Percentiles rank a stretch among this genome's conserved stretches.
Evolutionary conservation across 2,113 vertebrate genomes (phyloP).

Genomic region (Arvicanthis niloticus): DNA sequence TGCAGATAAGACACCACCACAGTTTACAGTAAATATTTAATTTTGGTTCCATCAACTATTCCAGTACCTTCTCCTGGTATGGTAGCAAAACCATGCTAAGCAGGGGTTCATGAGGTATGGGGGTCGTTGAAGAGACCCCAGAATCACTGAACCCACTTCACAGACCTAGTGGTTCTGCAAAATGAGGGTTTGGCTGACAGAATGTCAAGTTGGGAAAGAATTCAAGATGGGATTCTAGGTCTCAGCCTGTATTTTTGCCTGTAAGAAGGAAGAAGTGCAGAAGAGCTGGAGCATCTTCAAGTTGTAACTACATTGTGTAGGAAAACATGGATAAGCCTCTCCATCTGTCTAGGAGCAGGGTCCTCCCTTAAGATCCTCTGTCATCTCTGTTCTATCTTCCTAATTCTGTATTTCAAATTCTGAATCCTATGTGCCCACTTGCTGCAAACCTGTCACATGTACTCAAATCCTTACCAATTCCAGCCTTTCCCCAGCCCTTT

Average conservation of each 20-base stretch:
- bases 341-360: not conserved
- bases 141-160: conserved; percentile 35
- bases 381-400: conserved; percentile 30
- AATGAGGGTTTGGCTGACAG: not conserved
- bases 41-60: conserved; percentile 68
- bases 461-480: not conserved
- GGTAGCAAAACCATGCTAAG: conserved; percentile 51
- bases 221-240: not conserved
- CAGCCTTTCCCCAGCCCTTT: not conserved
- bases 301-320: not conserved
- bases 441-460: not conserved
- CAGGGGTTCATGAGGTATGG: conserved; percentile 53
- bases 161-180: not conserved
- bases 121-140: conserved; percentile 32
- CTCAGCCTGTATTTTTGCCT: not conserved
- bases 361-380: not conserved
- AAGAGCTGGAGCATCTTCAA: not conserved
- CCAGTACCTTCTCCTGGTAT: conserved; percentile 46
- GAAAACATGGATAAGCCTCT: not conserved
- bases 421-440: not conserved
- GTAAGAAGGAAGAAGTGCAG: not conserved
- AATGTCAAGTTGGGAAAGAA: not conserved
- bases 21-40: conserved; percentile 78
- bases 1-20: conserved; percentile 41
- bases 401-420: conserved; percentile 31